phyloP scores from a whole-genome alignment of 2,888 invertebrate species.

The Arrhopalites spinosus region DNA sequence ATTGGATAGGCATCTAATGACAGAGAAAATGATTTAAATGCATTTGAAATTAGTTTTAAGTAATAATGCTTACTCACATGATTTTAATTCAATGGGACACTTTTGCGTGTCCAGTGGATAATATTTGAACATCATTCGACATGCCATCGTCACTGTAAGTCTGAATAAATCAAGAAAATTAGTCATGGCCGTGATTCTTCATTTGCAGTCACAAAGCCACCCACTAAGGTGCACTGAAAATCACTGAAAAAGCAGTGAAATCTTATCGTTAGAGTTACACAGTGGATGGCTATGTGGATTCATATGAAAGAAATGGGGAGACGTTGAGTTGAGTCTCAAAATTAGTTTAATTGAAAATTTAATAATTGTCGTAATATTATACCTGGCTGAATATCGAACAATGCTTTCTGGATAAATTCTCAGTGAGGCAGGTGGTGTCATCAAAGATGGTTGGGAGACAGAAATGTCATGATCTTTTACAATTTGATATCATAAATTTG shows the following conservation, averaged over 20 bases:
- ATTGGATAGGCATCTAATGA: neutral
- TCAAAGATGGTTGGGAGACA: neutral
- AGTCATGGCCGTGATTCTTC: no score
- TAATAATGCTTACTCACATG: neutral
- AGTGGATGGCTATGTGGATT: no score
- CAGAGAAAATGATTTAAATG: neutral
- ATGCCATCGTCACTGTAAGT: neutral
- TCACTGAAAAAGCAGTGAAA: neutral
- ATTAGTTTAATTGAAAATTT: neutral
- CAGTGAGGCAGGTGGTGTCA: neutral
- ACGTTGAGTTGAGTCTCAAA: neutral
- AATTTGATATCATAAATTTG: neutral
- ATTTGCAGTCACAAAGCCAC: no score
- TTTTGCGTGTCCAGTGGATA: slow-evolving; percentile 13
- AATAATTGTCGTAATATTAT: neutral
- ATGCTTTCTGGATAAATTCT: slow-evolving; percentile 9
- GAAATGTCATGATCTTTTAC: slow-evolving; percentile 1
- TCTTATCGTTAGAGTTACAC: neutral
- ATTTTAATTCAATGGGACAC: neutral
- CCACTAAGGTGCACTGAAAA: no score
- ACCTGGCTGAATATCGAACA: slow-evolving; percentile 12
- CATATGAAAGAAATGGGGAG: no score
- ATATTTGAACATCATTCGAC: slow-evolving; percentile 2
- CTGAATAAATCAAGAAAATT: slow-evolving; percentile 1
- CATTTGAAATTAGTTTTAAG: neutral